A percentile compares a stretch with the other conserved stretches of the same genome.
Conservation (phyloP, 2,113 vertebrate species). For the Gnathochromis pfefferi region DNA sequence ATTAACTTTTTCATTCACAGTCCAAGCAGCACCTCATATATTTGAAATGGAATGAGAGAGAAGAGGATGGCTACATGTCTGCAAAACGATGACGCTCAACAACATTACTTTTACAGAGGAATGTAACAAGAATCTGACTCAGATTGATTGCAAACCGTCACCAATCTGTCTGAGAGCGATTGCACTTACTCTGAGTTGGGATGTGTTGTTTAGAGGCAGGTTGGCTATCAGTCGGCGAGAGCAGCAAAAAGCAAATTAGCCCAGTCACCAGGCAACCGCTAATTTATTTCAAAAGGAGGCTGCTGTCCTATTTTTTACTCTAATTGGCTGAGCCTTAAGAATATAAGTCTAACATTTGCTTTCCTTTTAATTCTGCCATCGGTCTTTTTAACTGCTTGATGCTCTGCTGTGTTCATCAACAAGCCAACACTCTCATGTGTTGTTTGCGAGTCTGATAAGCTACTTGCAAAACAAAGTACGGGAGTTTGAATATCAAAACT, state of each 20-base stretch:
- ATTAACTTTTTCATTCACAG: background rate
- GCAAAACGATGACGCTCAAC: background rate
- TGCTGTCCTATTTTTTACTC: background rate
- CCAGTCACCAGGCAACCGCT: background rate
- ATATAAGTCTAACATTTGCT: background rate
- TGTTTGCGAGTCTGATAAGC: background rate
- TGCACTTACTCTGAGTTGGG: background rate
- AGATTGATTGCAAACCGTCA: background rate
- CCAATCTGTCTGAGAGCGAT: background rate
- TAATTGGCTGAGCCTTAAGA: background rate
- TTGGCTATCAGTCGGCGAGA: background rate
- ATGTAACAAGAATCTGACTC: background rate
- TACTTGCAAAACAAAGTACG: background rate
- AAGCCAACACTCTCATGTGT: background rate
- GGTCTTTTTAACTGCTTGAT: background rate
- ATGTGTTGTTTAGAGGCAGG: background rate
- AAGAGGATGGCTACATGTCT: background rate
- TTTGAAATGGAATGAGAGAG: background rate
- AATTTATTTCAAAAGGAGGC: background rate
- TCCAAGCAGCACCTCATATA: background rate
- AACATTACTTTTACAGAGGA: background rate
- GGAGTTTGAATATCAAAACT: background rate
- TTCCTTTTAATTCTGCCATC: background rate
- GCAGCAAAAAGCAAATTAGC: accelerated
- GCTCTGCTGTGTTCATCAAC: background rate